phyloP scores from a whole-genome alignment of 2,888 invertebrate species.

The Mythimna pallens region DNA sequence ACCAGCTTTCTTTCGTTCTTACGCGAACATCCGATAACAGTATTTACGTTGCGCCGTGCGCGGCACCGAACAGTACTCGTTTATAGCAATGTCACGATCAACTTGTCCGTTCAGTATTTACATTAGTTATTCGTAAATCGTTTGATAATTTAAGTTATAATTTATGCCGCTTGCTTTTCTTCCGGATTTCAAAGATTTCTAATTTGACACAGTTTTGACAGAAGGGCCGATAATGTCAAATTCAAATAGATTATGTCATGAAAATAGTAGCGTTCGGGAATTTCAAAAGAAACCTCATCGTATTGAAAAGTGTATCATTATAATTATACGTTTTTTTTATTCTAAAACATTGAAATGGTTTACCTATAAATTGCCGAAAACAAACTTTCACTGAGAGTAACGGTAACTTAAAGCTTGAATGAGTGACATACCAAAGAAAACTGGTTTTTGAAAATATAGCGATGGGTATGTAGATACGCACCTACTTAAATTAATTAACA shows the following conservation, averaged over 20 bases:
- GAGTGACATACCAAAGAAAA: conserved; percentile 44
- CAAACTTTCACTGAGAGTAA: conserved; percentile 59
- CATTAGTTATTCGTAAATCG: conserved; percentile 30
- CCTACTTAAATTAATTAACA: conserved; percentile 10
- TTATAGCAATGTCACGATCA: conserved; percentile 56
- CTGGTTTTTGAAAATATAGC: conserved; percentile 30
- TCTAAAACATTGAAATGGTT: background rate
- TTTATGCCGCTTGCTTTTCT: conserved; percentile 15
- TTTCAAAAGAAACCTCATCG: background rate
- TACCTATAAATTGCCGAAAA: background rate
- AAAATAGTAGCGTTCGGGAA: conserved; percentile 46
- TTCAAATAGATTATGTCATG: conserved; percentile 38
- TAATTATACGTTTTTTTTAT: background rate
- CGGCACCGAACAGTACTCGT: conserved; percentile 49
- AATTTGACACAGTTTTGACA: conserved; percentile 55
- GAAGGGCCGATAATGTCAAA: conserved; percentile 46
- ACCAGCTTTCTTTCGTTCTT: conserved; percentile 86
- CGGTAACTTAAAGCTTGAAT: conserved; percentile 44
- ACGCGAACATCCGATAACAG: conserved; percentile 66
- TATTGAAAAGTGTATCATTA: background rate
- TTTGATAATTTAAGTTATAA: conserved; percentile 21
- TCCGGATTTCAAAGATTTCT: conserved; percentile 31
- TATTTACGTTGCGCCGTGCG: conserved; percentile 63
- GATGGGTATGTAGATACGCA: background rate
- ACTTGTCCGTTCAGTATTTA: conserved; percentile 41